Base-by-base conservation (phyloP, 2,113 vertebrate species). In the Heliornis fulica region DNA sequence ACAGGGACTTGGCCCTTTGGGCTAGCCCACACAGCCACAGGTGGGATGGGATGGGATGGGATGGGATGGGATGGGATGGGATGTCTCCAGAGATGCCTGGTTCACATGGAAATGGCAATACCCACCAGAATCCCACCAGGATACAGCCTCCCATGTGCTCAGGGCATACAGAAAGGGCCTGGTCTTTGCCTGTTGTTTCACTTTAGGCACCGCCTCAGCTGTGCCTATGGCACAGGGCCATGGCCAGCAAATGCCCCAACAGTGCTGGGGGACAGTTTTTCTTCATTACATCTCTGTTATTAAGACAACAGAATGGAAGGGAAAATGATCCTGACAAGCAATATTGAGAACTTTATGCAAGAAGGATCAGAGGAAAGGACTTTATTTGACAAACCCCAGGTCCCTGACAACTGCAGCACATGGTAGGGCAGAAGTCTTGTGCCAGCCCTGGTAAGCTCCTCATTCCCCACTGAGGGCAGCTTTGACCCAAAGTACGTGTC, bases 201-300 rank as follows among this genome's bases (percentile, higher is more conserved):
- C 36, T 46, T 25, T 21, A 6, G 50, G 12, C 41, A 40, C 15
- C 51, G n/a, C 15, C 32, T 29, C 0, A 86, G 50, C 54, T 77
- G 69, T 4, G 1, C 34, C 74, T 46, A 3, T 0, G 2, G 75
- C 23, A 2, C 53, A 46, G 31, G 23, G 13, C 59, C 48, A 29
- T 8, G 46, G 70, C 53, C 74, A 68, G n/a, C 4, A 1, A 43
- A 9, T 0, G 2, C 22, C 57, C 66, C 1, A 0, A 31, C 63
- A 74, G 79, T 1, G 0, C 65, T 9, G 43, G 69, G 48, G 59
- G 57, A 34, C 31, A 9, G 32, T 85, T 68, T 74, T 75, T 71
- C 82, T 91, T 60, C 51, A 86, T 40, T 74, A 59, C 18, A 1
- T 59, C 71, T 34, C 29, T 69, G 64, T 74, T 71, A 28, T 20